phyloP scores from a whole-genome alignment of 2,888 invertebrate genomes.

The Stegophylla sp. region DNA sequence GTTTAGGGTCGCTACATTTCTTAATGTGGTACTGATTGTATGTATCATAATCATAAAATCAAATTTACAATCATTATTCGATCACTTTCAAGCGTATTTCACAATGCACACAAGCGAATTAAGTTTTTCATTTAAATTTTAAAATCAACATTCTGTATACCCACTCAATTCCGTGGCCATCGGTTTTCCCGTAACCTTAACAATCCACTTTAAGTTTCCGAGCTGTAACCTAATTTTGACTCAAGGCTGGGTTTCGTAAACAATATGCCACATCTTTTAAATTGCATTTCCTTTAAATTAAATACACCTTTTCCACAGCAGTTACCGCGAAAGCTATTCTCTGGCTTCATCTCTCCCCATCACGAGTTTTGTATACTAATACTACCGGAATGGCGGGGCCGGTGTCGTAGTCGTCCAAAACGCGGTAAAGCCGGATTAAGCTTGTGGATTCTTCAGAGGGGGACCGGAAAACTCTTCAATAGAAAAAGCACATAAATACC shows the following conservation, averaged over 20 bases:
- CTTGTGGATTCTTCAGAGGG: background rate
- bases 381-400: background rate
- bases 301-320: constrained; percentile 9
- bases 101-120: constrained; percentile 23
- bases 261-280: constrained; percentile 20
- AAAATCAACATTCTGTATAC: background rate
- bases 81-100: constrained; percentile 12
- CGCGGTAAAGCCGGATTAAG: constrained; percentile 1
- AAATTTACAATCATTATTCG: constrained; percentile 32
- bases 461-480: background rate
- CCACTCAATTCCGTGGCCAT: background rate
- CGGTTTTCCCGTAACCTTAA: constrained; percentile 31
- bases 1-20: no score
- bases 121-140: constrained; percentile 40
- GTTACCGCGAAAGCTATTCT: background rate
- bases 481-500: background rate
- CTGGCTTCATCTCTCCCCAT: background rate
- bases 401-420: background rate
- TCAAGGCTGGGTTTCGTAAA: constrained; percentile 8
- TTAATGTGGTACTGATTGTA: no score
- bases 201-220: constrained; percentile 50
- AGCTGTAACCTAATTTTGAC: constrained; percentile 42
- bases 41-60: background rate
- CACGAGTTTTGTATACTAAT: background rate
- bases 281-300: constrained; percentile 43